Percentiles rank a stretch among this genome's conserved stretches.
These are phyloP conservation scores for Alloscopus bannaensis DNA, from an alignment of 2,888 invertebrate species.

Conservation along the genomic window DNA sequence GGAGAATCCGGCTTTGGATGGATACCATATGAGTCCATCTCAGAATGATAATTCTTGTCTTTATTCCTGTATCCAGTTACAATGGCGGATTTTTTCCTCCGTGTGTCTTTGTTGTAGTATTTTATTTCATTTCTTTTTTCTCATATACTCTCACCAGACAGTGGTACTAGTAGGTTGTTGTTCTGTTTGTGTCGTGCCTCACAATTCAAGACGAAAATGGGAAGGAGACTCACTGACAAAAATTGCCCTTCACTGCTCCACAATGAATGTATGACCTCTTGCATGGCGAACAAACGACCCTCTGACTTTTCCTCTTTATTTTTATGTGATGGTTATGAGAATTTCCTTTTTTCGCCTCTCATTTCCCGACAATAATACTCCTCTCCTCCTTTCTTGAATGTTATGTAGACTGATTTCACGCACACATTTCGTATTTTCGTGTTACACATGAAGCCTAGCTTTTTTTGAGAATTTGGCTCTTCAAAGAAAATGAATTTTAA, in stretches of 20 bases:
- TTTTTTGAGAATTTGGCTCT: no score
- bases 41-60: no score
- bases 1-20: no score
- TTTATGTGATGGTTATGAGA: constrained; percentile 70
- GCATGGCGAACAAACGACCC: constrained; percentile 2
- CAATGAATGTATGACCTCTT: constrained; percentile 48
- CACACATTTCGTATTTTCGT: not conserved
- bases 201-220: not conserved
- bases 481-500: no score
- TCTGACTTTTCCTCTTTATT: constrained; percentile 59
- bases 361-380: constrained; percentile 23
- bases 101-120: constrained; percentile 9
- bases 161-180: no score
- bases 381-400: constrained; percentile 17
- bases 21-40: no score
- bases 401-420: constrained; percentile 10
- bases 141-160: no score
- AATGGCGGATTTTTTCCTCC: not conserved
- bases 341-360: constrained; percentile 37
- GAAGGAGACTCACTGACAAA: not conserved
- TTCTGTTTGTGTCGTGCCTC: no score
- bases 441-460: no score
- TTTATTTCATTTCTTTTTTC: no score
- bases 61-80: not conserved
- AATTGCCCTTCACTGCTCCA: not conserved